Conservation (phyloP, 1,140 invertebrate genomes). For the Xylocopa sonorina region DNA sequence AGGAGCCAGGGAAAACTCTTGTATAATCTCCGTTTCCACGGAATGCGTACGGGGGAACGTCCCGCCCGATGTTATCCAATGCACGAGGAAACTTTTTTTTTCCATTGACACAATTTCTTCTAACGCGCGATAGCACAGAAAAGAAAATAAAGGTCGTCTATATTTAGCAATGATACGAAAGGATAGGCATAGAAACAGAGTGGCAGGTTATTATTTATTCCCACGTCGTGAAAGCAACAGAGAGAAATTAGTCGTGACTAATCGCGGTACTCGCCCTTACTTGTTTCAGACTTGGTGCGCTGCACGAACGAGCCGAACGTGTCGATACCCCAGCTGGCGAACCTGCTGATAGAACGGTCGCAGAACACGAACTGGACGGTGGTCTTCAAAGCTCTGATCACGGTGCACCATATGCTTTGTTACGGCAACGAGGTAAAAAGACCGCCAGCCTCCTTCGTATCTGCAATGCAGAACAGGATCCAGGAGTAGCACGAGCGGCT, state of each 20-base stretch:
- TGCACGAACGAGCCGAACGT: constrained; percentile 99
- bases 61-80: too few relatives aligned
- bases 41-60: too few relatives aligned
- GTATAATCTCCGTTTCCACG: too few relatives aligned
- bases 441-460: constrained; percentile 10
- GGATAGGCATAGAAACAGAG: too few relatives aligned
- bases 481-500: constrained; percentile 2
- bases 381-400: constrained; percentile 99
- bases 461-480: constrained; percentile 22
- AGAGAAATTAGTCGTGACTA: neutral
- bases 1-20: too few relatives aligned
- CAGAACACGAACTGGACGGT: constrained; percentile 99
- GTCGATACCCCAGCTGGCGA: constrained; percentile 99
- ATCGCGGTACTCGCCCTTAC: constrained; percentile 57
- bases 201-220: too few relatives aligned
- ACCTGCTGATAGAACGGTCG: constrained; percentile 98
- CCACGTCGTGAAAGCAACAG: too few relatives aligned
- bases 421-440: constrained; percentile 98
- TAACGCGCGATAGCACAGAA: too few relatives aligned
- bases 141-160: too few relatives aligned
- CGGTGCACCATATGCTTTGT: constrained; percentile 99
- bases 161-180: too few relatives aligned
- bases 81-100: too few relatives aligned
- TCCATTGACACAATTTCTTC: too few relatives aligned
- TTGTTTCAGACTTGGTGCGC: constrained; percentile 96